Evolutionary conservation across 2,113 vertebrate genomes (phyloP).

Genomic region (Aix galericulata): DNA sequence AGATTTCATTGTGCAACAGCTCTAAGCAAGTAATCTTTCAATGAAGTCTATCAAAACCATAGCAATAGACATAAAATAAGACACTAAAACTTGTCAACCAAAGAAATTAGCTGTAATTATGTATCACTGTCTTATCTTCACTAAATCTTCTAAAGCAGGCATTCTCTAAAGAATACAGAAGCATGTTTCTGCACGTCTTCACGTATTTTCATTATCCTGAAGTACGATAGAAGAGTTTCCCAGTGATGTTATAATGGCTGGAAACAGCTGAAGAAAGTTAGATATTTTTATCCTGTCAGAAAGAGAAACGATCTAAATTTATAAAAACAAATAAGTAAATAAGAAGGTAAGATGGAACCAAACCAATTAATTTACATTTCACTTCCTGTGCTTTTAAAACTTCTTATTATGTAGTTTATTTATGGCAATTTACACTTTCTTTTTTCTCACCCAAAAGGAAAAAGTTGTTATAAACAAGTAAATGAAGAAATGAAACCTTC

Average conservation of each 20-base stretch:
- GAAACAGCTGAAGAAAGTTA: neutral
- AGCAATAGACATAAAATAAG: neutral
- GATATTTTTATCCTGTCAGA: neutral
- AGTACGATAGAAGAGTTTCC: rapidly evolving
- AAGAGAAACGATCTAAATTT: neutral
- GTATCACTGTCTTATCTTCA: neutral
- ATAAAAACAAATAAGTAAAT: neutral
- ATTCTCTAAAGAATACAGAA: neutral
- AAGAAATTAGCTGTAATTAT: neutral
- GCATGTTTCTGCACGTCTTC: neutral
- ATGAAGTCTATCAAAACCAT: neutral
- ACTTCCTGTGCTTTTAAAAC: neutral
- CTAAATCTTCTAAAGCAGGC: neutral
- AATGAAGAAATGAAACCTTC: neutral
- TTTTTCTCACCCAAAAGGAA: neutral
- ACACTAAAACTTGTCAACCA: neutral
- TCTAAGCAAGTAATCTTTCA: neutral
- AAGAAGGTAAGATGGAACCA: neutral
- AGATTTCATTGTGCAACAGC: neutral
- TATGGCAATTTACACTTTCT: neutral
- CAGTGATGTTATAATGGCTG: neutral
- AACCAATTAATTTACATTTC: neutral
- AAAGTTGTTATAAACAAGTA: neutral
- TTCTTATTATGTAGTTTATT: neutral
- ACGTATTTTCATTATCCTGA: neutral